Evolutionary conservation across 1,140 invertebrate genomes (phyloP).

Genomic region (Holotrichia oblita): DNA sequence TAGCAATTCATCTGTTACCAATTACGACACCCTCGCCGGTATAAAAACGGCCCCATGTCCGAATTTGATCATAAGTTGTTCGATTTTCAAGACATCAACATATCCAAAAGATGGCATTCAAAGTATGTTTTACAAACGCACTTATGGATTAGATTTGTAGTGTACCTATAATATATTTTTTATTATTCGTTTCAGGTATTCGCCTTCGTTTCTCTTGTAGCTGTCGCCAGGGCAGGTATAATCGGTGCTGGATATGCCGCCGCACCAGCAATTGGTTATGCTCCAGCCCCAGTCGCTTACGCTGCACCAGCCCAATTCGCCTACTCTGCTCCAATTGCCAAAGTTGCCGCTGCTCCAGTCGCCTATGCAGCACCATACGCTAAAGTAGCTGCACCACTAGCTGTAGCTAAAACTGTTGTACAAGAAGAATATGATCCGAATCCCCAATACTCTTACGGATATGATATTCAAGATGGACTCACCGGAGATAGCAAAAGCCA

Average conservation of each 20-base stretch:
- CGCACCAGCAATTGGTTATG: not conserved
- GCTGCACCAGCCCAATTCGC: conserved; percentile 46
- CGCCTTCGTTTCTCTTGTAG: not conserved
- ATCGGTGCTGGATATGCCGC: conserved; percentile 45
- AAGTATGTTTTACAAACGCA: conserved; percentile 13
- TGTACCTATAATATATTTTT: not conserved
- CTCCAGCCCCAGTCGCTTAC: conserved; percentile 56
- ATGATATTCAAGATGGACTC: conserved; percentile 65
- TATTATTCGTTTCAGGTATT: not conserved
- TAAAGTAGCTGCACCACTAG: conserved; percentile 20
- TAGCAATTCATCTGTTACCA: conserved; percentile 24
- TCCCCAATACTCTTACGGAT: conserved; percentile 64
- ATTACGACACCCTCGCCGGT: not conserved
- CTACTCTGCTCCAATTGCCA: not conserved
- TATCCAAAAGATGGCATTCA: conserved; percentile 26
- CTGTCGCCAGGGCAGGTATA: not conserved
- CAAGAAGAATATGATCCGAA: conserved; percentile 63
- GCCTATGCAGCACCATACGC: not conserved
- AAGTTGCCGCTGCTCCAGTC: not conserved
- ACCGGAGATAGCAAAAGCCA: conserved; percentile 67
- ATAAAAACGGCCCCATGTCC: conserved; percentile 13
- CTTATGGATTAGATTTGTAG: not conserved
- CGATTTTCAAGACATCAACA: conserved; percentile 23
- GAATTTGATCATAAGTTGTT: conserved; percentile 31
- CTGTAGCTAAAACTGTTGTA: conserved; percentile 58